These are phyloP conservation scores for Luperina testacea DNA, from an alignment of 2,888 invertebrate species.

Conservation along the genomic window DNA sequence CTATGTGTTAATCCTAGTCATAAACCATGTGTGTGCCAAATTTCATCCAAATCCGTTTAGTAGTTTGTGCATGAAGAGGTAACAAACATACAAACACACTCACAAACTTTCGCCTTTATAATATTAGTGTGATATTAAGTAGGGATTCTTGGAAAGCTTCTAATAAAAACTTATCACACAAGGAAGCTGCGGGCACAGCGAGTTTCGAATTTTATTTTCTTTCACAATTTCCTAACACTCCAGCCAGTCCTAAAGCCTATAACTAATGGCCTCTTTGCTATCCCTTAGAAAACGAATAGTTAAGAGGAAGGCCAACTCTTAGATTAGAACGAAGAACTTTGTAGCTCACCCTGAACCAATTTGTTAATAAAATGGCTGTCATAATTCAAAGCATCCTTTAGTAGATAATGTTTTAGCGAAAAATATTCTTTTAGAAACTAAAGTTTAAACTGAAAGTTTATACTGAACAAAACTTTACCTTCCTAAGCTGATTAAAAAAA, in stretches of 20 bases:
- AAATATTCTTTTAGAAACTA: conserved; percentile 3
- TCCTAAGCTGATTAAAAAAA: background rate
- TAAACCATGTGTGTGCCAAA: too few species aligned
- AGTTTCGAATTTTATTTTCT: conserved; percentile 1
- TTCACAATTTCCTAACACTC: background rate
- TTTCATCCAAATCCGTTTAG: too few species aligned
- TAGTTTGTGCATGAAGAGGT: too few species aligned
- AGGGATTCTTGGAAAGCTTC: background rate
- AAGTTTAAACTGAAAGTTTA: background rate
- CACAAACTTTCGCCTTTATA: too few species aligned
- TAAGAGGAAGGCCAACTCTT: conserved; percentile 8
- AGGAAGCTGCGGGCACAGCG: background rate
- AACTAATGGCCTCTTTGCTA: conserved; percentile 30
- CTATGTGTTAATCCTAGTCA: too few species aligned
- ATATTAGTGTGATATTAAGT: background rate
- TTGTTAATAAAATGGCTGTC: conserved; percentile 31
- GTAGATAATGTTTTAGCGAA: conserved; percentile 5
- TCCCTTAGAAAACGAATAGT: conserved; percentile 19
- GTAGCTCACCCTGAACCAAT: conserved; percentile 14
- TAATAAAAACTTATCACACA: conserved; percentile 2
- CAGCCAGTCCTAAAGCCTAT: conserved; percentile 25
- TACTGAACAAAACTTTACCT: background rate
- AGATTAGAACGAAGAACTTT: conserved; percentile 24
- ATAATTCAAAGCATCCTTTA: conserved; percentile 33
- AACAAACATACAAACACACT: too few species aligned